phyloP scores from a whole-genome alignment of 2,113 vertebrate genomes.

The Cairina moschata region DNA sequence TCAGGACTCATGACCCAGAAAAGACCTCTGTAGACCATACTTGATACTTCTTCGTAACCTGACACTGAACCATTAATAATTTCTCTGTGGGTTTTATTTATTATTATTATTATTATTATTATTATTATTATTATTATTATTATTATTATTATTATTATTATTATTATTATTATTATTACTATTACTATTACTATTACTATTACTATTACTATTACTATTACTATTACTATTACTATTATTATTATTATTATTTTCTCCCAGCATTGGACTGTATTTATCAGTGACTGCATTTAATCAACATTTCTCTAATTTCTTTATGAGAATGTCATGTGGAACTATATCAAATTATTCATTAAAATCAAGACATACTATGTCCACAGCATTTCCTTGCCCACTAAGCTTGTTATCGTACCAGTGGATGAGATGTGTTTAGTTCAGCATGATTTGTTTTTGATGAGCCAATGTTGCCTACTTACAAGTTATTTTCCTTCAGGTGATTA shows the following conservation, averaged over 20 bases:
- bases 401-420: slow-evolving; percentile 56
- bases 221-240: too few relatives aligned
- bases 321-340: slow-evolving; percentile 43
- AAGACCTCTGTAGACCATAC: neutral
- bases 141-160: too few relatives aligned
- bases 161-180: too few relatives aligned
- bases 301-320: slow-evolving; percentile 24
- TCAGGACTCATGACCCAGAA: neutral
- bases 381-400: slow-evolving; percentile 43
- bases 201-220: too few relatives aligned
- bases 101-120: too few relatives aligned
- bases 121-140: too few relatives aligned
- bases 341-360: slow-evolving; percentile 60
- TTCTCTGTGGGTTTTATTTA: neutral
- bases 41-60: neutral
- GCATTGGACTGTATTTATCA: neutral
- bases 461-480: slow-evolving; percentile 34
- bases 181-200: too few relatives aligned
- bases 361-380: neutral
- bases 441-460: slow-evolving; percentile 66
- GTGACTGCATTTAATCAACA: slow-evolving; percentile 1
- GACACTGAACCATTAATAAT: neutral
- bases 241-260: neutral
- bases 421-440: slow-evolving; percentile 71
- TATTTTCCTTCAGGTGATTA: slow-evolving; percentile 46